phyloP scores from a whole-genome alignment of 2,113 vertebrate genomes.

The Saccopteryx leptura region DNA sequence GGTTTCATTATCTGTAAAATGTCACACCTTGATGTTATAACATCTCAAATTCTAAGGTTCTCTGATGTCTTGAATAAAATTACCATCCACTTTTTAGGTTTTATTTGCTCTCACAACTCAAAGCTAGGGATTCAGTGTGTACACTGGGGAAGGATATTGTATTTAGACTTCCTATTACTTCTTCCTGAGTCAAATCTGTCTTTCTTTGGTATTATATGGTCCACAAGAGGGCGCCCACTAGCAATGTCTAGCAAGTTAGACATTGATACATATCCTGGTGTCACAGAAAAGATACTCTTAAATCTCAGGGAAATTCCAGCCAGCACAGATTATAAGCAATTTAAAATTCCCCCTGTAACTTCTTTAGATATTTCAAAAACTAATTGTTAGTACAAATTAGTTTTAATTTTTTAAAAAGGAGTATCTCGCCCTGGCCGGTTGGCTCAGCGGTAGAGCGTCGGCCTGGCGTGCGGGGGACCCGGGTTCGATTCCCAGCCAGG shows the following conservation, averaged over 20 bases:
- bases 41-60: neutral
- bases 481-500: too few relatives aligned
- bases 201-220: neutral
- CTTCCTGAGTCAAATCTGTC: neutral
- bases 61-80: neutral
- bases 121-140: neutral
- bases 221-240: slow-evolving; percentile 67
- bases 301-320: neutral
- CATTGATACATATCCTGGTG: accelerated
- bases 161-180: neutral
- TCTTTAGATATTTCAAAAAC: neutral
- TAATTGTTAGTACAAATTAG: neutral
- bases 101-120: neutral
- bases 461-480: too few relatives aligned
- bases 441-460: too few relatives aligned
- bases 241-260: neutral
- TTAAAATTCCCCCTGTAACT: neutral
- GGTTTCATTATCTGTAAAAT: neutral
- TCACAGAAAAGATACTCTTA: neutral
- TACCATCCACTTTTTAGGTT: neutral
- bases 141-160: too few relatives aligned
- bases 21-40: neutral
- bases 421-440: too few relatives aligned
- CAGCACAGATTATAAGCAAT: neutral
- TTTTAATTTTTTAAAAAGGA: neutral